phyloP scores from a whole-genome alignment of 2,888 invertebrate species.

The Spatulosminthurus flaviceps region DNA sequence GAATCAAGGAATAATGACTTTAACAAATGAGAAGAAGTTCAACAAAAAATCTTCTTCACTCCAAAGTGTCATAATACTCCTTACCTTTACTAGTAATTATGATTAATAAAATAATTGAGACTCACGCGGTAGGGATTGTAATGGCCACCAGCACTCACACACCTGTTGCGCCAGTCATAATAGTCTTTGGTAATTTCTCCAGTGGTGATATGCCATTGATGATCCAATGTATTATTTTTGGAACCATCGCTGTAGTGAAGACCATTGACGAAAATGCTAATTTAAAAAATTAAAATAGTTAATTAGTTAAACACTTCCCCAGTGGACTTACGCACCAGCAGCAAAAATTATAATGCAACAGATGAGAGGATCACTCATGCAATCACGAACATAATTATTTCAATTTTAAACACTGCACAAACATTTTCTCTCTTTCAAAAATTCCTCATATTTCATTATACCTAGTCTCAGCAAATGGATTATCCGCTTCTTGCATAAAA shows the following conservation, averaged over 20 bases:
- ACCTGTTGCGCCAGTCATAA: conserved; percentile 88
- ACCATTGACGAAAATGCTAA: conserved; percentile 80
- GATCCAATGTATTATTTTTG: conserved; percentile 66
- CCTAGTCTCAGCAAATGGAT: conserved; percentile 82
- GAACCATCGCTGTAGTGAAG: conserved; percentile 88
- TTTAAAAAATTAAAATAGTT: conserved; percentile 57
- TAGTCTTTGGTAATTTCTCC: conserved; percentile 84
- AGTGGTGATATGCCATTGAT: conserved; percentile 84
- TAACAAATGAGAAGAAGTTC: too few relatives aligned
- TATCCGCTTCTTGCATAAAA: conserved; percentile 81
- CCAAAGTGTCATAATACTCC: too few relatives aligned
- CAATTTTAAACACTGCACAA: too few relatives aligned
- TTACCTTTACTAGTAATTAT: not conserved
- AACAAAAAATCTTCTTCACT: too few relatives aligned
- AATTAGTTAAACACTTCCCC: too few relatives aligned
- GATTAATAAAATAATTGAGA: conserved; percentile 40
- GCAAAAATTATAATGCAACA: too few relatives aligned
- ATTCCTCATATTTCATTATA: too few relatives aligned
- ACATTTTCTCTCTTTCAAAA: too few relatives aligned
- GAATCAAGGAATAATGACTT: too few relatives aligned
- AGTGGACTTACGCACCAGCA: too few relatives aligned
- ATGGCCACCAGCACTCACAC: conserved; percentile 79
- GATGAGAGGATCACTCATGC: too few relatives aligned
- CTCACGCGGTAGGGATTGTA: conserved; percentile 80
- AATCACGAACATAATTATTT: too few relatives aligned